Conservation (phyloP, 1,140 invertebrate genomes). For the Rhyzopertha dominica region DNA sequence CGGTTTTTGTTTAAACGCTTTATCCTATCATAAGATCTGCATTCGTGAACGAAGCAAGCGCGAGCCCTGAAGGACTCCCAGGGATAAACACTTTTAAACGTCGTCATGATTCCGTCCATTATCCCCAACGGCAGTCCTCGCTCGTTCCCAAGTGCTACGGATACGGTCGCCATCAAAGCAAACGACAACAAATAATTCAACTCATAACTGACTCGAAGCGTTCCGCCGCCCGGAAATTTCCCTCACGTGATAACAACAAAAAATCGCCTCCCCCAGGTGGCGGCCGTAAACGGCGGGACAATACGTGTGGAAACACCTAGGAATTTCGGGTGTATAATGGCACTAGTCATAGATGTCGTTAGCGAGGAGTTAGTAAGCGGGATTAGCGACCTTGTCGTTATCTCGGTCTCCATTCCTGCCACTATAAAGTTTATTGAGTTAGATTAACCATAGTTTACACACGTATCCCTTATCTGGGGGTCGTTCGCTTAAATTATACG, state of each 20-base stretch:
- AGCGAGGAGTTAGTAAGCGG: conserved; percentile 31
- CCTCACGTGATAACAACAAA: not conserved
- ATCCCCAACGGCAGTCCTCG: not conserved
- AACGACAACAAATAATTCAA: conserved; percentile 19
- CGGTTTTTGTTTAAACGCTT: no score
- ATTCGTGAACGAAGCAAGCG: no score
- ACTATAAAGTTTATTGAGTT: conserved; percentile 48
- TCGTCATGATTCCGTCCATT: conserved; percentile 15
- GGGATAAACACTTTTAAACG: conserved; percentile 12
- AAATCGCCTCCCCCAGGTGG: not conserved
- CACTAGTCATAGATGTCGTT: conserved; percentile 20
- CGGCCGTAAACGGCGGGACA: not conserved
- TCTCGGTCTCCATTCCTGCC: conserved; percentile 45
- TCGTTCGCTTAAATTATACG: conserved; percentile 39
- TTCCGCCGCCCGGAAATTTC: not conserved
- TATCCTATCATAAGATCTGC: no score
- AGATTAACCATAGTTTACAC: conserved; percentile 47
- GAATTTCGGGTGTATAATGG: not conserved
- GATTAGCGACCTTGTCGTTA: conserved; percentile 45
- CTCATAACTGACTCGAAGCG: conserved; percentile 14
- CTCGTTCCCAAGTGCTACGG: conserved; percentile 10
- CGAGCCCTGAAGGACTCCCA: no score
- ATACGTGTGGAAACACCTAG: not conserved
- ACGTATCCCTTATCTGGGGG: conserved; percentile 43
- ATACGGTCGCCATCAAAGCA: conserved; percentile 17